Evolutionary conservation across 2,797 vertebrate genomes (phyloP), one percentile per base, ranked within the genome.

Genomic region (Eremophila alpestris): DNA sequence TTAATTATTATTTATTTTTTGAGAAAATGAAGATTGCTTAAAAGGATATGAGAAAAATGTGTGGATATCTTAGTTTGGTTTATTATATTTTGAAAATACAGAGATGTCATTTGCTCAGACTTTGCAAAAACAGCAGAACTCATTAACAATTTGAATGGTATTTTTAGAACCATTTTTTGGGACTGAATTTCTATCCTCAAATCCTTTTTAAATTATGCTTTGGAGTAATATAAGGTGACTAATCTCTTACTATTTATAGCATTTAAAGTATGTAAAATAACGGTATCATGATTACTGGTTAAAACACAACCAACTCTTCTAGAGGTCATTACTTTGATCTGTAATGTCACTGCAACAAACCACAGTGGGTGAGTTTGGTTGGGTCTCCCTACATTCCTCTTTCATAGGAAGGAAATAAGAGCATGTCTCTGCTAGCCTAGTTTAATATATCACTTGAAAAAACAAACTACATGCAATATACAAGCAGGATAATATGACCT

Each of bases 361-460:
- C 55, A 68, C 60, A 68, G 54, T 15, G 55, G 56, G 49, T 82
- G 48, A 92, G 73, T 97, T 95, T 88, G 52, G 65, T 93, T 97
- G 94, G 19, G 38, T 96, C 58, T 95, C 89, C 62, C 71, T 79
- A 22, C 6, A 6, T 92, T 96, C 62, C 32, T 91, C 82, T 94
- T 95, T 85, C 67, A 94, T 77, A 87, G 11, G 19, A 93, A 95
- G 58, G 77, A 89, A 92, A 82, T 93, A 95, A 96, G 86, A 92
- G 63, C 97, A 76, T 92, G 96, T 93, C 89, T 95, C 65, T 92
- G 80, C 96, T 94, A 89, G 97, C 83, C 89, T 74, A 23, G 74
- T 92, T 94, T 95, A 96, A 91, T 84, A 95, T 32, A 83, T 48
- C 52, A 40, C 87, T 94, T 96, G 89, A 93, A 95, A 96, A 96